Percentiles rank a stretch among this genome's conserved stretches.
phyloP scores from a whole-genome alignment of 2,113 vertebrate species.

The Lagenorhynchus albirostris region DNA sequence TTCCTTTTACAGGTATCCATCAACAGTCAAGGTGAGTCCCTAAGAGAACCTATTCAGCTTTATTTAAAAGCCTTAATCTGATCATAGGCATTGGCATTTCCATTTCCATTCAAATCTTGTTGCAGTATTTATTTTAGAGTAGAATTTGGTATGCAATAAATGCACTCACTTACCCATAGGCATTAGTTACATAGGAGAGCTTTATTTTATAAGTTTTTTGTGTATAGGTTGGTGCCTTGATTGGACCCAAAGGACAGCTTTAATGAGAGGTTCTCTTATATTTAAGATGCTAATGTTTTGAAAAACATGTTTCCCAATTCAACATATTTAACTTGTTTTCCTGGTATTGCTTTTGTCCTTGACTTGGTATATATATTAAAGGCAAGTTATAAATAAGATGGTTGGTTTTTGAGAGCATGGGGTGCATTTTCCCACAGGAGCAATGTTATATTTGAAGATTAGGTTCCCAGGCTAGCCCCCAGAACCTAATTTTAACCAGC shows the following conservation, averaged over 20 bases:
- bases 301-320: not conserved
- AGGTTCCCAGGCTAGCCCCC: not conserved
- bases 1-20: constrained; percentile 91
- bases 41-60: not conserved
- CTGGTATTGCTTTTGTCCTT: not conserved
- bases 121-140: not conserved
- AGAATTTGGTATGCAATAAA: not conserved
- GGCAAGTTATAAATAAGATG: not conserved
- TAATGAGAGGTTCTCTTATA: not conserved
- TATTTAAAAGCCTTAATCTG: not conserved
- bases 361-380: not conserved
- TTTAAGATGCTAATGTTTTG: constrained; percentile 21
- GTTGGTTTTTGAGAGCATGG: not conserved
- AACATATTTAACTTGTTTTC: not conserved
- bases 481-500: not conserved
- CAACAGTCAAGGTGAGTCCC: constrained; percentile 94
- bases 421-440: not conserved
- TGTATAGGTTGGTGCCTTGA: not conserved
- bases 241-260: not conserved
- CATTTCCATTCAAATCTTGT: not conserved
- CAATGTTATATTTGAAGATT: not conserved
- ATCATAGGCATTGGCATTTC: not conserved
- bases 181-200: not conserved
- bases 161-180: not conserved
- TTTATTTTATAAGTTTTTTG: not conserved